A percentile compares a stretch with the other conserved stretches of the same genome.
These are phyloP conservation scores for Sitta europaea DNA, from an alignment of 2,113 vertebrate species.

Conservation along the genomic window DNA sequence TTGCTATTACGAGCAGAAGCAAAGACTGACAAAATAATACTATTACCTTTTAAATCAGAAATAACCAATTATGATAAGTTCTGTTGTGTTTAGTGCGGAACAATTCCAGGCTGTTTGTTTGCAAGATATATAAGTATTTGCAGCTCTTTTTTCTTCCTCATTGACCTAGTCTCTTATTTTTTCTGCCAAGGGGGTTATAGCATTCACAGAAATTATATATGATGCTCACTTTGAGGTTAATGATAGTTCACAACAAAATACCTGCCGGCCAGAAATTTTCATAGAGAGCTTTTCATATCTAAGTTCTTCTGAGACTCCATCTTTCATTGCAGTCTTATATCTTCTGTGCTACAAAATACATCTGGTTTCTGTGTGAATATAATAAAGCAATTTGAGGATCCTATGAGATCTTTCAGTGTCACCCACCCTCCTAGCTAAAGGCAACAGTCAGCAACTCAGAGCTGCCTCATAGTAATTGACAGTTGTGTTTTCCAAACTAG, in stretches of 20 bases:
- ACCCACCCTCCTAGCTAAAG: neutral
- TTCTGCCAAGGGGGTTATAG: neutral
- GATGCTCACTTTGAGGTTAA: neutral
- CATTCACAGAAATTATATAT: neutral
- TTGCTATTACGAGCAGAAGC: neutral
- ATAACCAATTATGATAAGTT: neutral
- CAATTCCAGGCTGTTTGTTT: neutral
- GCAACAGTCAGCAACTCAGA: neutral
- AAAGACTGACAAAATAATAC: conserved; percentile 21
- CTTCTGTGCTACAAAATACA: neutral
- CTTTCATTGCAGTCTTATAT: neutral
- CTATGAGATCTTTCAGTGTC: neutral
- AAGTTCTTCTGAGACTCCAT: neutral
- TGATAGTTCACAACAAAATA: neutral
- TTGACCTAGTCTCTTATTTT: neutral
- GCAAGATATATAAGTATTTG: neutral
- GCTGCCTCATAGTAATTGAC: neutral
- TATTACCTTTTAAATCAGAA: conserved; percentile 13
- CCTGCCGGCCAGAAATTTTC: neutral
- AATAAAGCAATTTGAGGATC: neutral
- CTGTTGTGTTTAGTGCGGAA: neutral
- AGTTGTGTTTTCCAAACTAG: neutral
- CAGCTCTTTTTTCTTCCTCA: neutral
- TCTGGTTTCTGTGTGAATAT: neutral
- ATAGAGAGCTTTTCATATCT: neutral